These are phyloP conservation scores for Morpho achilles DNA, from an alignment of 2,888 invertebrate species.

Conservation along the genomic window DNA sequence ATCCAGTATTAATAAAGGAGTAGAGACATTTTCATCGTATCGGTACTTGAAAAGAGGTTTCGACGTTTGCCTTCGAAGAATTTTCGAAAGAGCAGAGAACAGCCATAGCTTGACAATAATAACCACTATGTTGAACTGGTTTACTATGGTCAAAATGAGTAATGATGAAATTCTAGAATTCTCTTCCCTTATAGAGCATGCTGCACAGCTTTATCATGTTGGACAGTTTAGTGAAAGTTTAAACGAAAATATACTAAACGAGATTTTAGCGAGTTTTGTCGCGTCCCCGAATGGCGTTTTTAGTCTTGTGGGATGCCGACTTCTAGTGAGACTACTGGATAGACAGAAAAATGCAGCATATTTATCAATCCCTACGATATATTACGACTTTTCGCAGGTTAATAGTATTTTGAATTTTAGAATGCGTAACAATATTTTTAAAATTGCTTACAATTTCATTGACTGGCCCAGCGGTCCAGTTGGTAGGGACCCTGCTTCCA, in stretches of 20 bases:
- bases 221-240: conserved; percentile 59
- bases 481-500: no score
- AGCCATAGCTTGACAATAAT: conserved; percentile 67
- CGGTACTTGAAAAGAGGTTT: conserved; percentile 66
- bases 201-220: conserved; percentile 65
- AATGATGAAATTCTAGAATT: conserved; percentile 73
- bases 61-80: conserved; percentile 74
- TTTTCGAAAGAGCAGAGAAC: conserved; percentile 69
- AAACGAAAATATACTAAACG: conserved; percentile 63
- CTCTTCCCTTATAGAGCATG: conserved; percentile 73
- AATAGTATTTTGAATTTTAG: neutral
- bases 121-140: conserved; percentile 72
- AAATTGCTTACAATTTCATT: no score
- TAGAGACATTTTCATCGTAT: conserved; percentile 34
- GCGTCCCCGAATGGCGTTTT: conserved; percentile 61
- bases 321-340: conserved; percentile 78
- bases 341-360: conserved; percentile 65
- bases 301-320: conserved; percentile 75
- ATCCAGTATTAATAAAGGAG: conserved; percentile 43
- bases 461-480: no score
- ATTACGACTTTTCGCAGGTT: conserved; percentile 57
- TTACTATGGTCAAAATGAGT: conserved; percentile 51
- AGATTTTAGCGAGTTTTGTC: conserved; percentile 65
- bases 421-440: neutral
- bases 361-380: conserved; percentile 73